phyloP scores from a whole-genome alignment of 2,888 invertebrate species.

The Ophion ellenae region DNA sequence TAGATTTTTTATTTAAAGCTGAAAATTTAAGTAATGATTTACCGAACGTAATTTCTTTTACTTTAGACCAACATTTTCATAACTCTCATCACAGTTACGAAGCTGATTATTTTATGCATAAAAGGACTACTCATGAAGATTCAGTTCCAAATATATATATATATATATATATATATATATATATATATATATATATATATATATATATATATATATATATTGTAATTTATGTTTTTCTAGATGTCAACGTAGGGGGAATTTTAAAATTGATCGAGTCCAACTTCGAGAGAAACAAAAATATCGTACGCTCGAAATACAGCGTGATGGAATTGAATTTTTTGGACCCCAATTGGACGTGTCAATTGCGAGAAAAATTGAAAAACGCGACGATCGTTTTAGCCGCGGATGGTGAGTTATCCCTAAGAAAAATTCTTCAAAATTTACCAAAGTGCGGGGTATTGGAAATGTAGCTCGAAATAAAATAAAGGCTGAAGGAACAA shows the following conservation, averaged over 20 bases:
- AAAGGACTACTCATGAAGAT: no score
- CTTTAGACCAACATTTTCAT: no score
- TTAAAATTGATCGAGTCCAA: constrained; percentile 90
- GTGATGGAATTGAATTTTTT: constrained; percentile 90
- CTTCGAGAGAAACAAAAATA: constrained; percentile 87
- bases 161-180: no score
- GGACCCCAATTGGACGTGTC: constrained; percentile 85
- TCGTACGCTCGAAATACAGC: constrained; percentile 86
- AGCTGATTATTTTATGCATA: no score
- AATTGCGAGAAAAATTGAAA: constrained; percentile 85
- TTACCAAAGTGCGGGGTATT: background rate
- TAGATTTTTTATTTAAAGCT: no score
- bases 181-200: no score
- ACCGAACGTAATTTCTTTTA: no score
- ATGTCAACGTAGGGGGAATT: constrained; percentile 91
- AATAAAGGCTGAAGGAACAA: background rate
- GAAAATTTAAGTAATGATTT: no score
- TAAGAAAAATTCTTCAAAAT: background rate
- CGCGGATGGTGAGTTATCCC: constrained; percentile 89
- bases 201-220: no score
- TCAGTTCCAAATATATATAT: no score
- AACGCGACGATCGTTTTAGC: constrained; percentile 89
- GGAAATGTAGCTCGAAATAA: background rate
- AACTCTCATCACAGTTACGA: no score
- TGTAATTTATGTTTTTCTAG: constrained; percentile 84